Evolutionary conservation across 2,888 invertebrate species (phyloP).

Genomic region (Leucoma salicis): DNA sequence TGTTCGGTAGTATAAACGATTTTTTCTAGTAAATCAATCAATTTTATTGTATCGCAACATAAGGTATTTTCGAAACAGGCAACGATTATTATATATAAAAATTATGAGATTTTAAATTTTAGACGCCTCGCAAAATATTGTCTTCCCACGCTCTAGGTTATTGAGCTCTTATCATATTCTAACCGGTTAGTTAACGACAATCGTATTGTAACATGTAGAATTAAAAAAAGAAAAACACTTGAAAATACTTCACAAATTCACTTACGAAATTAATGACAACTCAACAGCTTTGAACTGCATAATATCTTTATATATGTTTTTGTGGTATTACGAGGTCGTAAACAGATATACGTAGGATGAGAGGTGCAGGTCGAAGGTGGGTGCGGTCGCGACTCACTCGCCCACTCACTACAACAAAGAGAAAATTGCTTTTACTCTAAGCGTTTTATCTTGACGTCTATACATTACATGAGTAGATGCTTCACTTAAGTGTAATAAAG

Average conservation of each 20-base stretch:
- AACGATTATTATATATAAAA: too few relatives aligned
- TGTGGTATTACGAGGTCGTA: slow-evolving; percentile 54
- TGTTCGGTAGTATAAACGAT: too few relatives aligned
- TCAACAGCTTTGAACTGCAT: neutral
- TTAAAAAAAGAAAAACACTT: too few relatives aligned
- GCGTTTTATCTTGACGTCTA: slow-evolving; percentile 23
- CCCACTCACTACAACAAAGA: slow-evolving; percentile 34
- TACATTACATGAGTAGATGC: neutral
- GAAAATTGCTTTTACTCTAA: slow-evolving; percentile 33
- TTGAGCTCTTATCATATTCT: too few relatives aligned
- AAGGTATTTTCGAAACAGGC: too few relatives aligned
- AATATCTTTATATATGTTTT: slow-evolving; percentile 43
- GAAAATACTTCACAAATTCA: neutral
- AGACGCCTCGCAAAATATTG: too few relatives aligned
- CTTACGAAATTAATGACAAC: neutral
- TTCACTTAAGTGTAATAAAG: slow-evolving; percentile 10
- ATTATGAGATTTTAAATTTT: too few relatives aligned
- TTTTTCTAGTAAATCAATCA: too few relatives aligned
- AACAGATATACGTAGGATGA: slow-evolving; percentile 54
- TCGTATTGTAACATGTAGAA: too few relatives aligned
- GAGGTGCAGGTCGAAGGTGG: slow-evolving; percentile 41
- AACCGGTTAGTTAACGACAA: too few relatives aligned
- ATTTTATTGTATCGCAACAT: too few relatives aligned
- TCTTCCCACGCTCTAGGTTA: too few relatives aligned
- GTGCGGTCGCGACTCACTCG: slow-evolving; percentile 22